Evolutionary conservation across 2,888 invertebrate genomes (phyloP).

Genomic region (Drosophila borealis): DNA sequence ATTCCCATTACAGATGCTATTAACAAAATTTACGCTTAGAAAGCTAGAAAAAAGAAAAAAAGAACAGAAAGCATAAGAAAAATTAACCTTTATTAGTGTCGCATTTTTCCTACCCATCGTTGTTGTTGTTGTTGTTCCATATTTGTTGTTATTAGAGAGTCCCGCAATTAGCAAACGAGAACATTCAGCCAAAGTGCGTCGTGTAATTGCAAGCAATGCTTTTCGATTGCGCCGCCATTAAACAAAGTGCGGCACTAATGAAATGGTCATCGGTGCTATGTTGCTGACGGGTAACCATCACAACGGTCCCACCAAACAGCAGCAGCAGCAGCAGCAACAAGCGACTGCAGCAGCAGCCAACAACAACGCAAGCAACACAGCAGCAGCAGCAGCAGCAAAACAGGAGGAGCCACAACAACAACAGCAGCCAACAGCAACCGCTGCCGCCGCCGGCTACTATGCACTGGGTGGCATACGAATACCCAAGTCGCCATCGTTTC

Average conservation of each 20-base stretch:
- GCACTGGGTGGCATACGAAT: slow-evolving; percentile 87
- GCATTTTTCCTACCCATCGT: slow-evolving; percentile 27
- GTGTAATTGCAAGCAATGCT: slow-evolving; percentile 45
- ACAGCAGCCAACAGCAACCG: slow-evolving; percentile 17
- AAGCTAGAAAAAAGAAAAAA: slow-evolving; percentile 21
- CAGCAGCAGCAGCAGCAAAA: slow-evolving; percentile 40
- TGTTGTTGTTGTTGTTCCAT: slow-evolving; percentile 26
- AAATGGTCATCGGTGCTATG: slow-evolving; percentile 85
- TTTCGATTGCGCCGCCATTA: slow-evolving; percentile 64
- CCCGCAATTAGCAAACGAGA: slow-evolving; percentile 19
- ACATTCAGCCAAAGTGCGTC: slow-evolving; percentile 21
- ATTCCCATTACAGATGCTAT: slow-evolving; percentile 76
- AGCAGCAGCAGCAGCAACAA: slow-evolving; percentile 52
- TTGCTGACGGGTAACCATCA: slow-evolving; percentile 85
- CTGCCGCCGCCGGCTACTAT: slow-evolving; percentile 67
- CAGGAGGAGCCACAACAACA: slow-evolving; percentile 21
- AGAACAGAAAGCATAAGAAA: slow-evolving; percentile 15
- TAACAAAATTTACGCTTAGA: slow-evolving; percentile 52
- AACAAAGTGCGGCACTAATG: slow-evolving; percentile 81
- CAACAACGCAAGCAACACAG: slow-evolving; percentile 28
- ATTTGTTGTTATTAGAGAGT: slow-evolving; percentile 31
- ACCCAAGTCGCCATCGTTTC: slow-evolving; percentile 95
- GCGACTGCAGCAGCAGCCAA: slow-evolving; percentile 31
- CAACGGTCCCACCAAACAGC: slow-evolving; percentile 75
- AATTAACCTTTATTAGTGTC: slow-evolving; percentile 40